These are phyloP conservation scores for Cabera pusaria DNA, from an alignment of 2,888 invertebrate genomes.

Conservation along the genomic window DNA sequence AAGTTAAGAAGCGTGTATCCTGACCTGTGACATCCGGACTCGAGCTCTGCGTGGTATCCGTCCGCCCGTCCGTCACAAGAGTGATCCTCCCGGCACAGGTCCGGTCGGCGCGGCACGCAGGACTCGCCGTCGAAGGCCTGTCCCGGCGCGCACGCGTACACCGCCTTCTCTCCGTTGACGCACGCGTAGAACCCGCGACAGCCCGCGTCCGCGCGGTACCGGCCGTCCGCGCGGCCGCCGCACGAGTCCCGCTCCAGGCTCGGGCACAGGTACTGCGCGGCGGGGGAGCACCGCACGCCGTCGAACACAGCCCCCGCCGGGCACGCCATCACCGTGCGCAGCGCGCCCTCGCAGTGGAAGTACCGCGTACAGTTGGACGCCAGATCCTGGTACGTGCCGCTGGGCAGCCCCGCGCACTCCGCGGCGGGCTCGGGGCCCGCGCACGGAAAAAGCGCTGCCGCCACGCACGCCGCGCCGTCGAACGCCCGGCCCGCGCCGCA, in stretches of 20 bases:
- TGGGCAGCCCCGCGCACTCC: constrained; percentile 73
- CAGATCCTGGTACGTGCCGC: constrained; percentile 81
- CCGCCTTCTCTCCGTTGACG: constrained; percentile 79
- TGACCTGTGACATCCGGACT: constrained; percentile 78
- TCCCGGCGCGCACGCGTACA: constrained; percentile 80
- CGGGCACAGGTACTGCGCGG: constrained; percentile 66
- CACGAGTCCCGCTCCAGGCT: constrained; percentile 78
- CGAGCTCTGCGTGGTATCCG: constrained; percentile 82
- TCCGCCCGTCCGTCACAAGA: constrained; percentile 77
- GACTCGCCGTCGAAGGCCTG: constrained; percentile 81
- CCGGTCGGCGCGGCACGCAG: constrained; percentile 66
- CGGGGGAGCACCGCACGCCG: constrained; percentile 66
- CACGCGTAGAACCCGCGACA: constrained; percentile 85
- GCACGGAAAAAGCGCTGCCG: constrained; percentile 64
- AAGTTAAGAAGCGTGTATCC: constrained; percentile 2
- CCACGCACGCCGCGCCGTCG: constrained; percentile 75
- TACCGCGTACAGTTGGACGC: constrained; percentile 79
- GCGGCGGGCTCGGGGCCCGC: constrained; percentile 65
- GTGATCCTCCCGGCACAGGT: constrained; percentile 64
- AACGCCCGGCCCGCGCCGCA: constrained; percentile 75
- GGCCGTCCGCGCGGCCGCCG: constrained; percentile 77
- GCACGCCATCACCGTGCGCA: constrained; percentile 67
- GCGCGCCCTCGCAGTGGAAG: constrained; percentile 71
- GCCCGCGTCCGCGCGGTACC: constrained; percentile 76
- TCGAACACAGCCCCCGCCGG: constrained; percentile 66